Evolutionary conservation across 2,113 vertebrate species (phyloP).

Genomic region (Mastomys coucha): DNA sequence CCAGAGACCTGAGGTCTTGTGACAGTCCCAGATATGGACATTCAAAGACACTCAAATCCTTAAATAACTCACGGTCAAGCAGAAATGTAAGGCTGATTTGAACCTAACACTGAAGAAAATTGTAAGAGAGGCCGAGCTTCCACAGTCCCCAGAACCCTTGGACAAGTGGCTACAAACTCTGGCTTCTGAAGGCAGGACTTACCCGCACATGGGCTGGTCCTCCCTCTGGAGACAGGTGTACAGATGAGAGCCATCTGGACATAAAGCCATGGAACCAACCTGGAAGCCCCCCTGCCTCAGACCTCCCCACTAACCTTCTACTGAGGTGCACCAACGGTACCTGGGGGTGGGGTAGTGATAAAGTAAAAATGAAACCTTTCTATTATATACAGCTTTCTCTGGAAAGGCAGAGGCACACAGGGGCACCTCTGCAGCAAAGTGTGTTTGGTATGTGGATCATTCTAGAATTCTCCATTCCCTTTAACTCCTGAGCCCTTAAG

Average conservation of each 20-base stretch:
- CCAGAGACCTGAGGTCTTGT: neutral
- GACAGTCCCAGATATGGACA: neutral
- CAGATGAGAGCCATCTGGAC: neutral
- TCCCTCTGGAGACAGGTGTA: neutral
- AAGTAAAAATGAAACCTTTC: neutral
- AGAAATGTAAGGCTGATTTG: neutral
- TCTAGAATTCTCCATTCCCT: neutral
- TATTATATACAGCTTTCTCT: neutral
- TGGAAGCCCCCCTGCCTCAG: neutral
- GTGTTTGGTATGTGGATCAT: neutral
- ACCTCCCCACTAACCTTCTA: neutral
- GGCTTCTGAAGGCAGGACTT: neutral
- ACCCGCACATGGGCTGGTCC: rapidly evolving
- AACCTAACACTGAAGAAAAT: no score
- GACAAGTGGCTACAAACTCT: neutral
- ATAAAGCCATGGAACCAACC: neutral
- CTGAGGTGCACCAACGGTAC: neutral
- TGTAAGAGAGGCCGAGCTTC: no score
- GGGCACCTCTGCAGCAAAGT: no score
- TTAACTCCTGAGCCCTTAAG: neutral
- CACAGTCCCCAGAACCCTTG: rapidly evolving
- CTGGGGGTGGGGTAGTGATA: neutral
- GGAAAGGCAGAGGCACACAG: neutral
- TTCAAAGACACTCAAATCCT: neutral
- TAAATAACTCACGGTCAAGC: neutral